Evolutionary conservation across 2,888 invertebrate genomes (phyloP), one percentile per base, ranked within the genome.

Genomic region (Thalpophila matura): DNA sequence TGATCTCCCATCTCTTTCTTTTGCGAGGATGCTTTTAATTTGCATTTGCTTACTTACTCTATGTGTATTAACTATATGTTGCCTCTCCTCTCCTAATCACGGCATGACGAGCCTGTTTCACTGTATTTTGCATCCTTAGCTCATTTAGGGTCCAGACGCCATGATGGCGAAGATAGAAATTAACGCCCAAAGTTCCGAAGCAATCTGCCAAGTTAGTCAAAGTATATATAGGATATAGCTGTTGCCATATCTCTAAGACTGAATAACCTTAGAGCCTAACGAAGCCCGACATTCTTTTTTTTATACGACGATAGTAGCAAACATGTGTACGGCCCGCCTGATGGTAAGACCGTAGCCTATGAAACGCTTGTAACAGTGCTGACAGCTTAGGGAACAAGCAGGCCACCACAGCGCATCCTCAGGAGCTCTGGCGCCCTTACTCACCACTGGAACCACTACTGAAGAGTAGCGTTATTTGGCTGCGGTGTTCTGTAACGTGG

Each of bases 1-100:
- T 14, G 2, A 33, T 49, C 18, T 49, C 24, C n/a, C 14, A 18
- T 38, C 37, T 46, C 29, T 43, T 53, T 45, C 45, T 46, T 54
- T 33, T 43, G 0, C 4, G 33, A 47, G 35, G 33, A 22, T 16
- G 74, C 56, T 74, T 74, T 43, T 42, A 42, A 35, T 50, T 54
- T 50, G 47, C 50, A 58, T 27, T 58, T 40, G 70, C 68, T 71
- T 71, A 74, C 70, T 71, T 67, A 47, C 40, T 66, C 12, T 56
- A 55, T 70, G 74, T 71, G 70, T 71, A 68, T 67, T 74, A 71
- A 51, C 70, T 74, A 43, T 74, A 67, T 71, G 70, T 70, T 56
- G 55, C 40, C 27, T 46, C 33, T 40, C 57, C 46, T 54, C 20
- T 67, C 35, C 40, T 53, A 49, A 72, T 51, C 50, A 58, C 74